Evolutionary conservation across 2,888 invertebrate genomes (phyloP).

Genomic region (Polyommatus icarus): DNA sequence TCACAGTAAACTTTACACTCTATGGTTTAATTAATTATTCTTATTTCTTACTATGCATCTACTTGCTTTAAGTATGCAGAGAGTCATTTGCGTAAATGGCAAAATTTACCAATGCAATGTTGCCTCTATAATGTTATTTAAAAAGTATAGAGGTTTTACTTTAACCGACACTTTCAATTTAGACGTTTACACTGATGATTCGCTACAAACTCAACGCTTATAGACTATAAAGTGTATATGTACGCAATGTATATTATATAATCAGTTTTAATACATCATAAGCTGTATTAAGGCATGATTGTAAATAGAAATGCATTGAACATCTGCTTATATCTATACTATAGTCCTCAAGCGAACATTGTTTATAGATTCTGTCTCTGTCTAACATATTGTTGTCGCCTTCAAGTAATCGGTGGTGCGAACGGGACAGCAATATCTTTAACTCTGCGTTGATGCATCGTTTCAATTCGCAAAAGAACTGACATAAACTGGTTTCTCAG

Average conservation of each 20-base stretch:
- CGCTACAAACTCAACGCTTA: background rate
- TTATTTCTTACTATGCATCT: background rate
- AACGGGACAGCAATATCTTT: background rate
- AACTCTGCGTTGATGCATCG: too few relatives aligned
- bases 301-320: slow-evolving; percentile 13
- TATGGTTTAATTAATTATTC: background rate
- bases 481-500: too few relatives aligned
- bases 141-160: background rate
- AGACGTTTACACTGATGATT: background rate
- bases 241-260: slow-evolving; percentile 8
- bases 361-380: background rate
- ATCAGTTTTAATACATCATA: background rate
- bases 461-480: too few relatives aligned
- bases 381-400: background rate
- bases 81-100: background rate
- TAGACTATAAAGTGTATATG: background rate
- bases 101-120: background rate
- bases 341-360: background rate
- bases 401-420: background rate
- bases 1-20: background rate
- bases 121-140: background rate
- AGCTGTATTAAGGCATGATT: slow-evolving; percentile 23
- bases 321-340: slow-evolving; percentile 4
- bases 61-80: background rate
- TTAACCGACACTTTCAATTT: background rate